Percentiles rank a stretch among this genome's conserved stretches.
Evolutionary conservation across 2,888 invertebrate genomes (phyloP).

Genomic region (Dichetophora obliterata): DNA sequence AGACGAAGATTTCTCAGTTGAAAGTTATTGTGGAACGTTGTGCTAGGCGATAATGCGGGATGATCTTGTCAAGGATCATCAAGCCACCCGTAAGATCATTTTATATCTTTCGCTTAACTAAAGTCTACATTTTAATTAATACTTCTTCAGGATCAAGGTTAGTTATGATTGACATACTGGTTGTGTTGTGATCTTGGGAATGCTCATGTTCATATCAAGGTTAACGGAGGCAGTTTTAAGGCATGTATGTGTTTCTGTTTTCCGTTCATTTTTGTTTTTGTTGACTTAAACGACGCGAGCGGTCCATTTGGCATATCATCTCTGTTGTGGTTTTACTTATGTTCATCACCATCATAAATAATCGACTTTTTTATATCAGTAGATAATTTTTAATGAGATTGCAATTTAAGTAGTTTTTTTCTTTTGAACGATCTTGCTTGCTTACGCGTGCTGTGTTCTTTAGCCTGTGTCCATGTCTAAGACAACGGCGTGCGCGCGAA

Average conservation of each 20-base stretch:
- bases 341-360: slow-evolving; percentile 24
- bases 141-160: slow-evolving; percentile 50
- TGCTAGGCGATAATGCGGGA: slow-evolving; percentile 15
- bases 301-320: not conserved
- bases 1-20: not conserved
- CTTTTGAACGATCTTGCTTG: not conserved
- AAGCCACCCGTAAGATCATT: slow-evolving; percentile 26
- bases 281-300: not conserved
- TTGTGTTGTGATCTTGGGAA: not conserved
- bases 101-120: slow-evolving; percentile 28
- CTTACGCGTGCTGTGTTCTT: not conserved
- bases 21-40: not conserved
- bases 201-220: not conserved
- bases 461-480: not conserved
- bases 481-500: not conserved
- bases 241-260: not conserved
- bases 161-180: slow-evolving; percentile 22
- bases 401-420: slow-evolving; percentile 21
- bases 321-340: not conserved
- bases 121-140: slow-evolving; percentile 49
- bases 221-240: not conserved
- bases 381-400: slow-evolving; percentile 25
- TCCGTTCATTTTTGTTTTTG: not conserved
- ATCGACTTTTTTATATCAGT: not conserved
- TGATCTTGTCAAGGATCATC: slow-evolving; percentile 12